Evolutionary conservation across 2,113 vertebrate species (phyloP).

Genomic region (Campylomormyrus numenius): DNA sequence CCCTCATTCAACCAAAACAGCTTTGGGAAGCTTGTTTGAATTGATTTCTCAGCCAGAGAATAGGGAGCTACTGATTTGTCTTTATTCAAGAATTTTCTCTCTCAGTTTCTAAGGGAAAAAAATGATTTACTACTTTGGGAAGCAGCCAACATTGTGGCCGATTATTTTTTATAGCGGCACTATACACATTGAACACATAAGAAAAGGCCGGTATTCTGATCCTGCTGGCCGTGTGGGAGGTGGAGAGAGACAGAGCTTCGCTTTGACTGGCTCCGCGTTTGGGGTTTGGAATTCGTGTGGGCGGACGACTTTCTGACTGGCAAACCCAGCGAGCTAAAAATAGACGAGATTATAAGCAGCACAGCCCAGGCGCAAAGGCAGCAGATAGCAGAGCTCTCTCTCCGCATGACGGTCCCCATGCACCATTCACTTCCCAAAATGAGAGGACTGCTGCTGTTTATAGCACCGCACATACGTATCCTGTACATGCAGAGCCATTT

Average conservation of each 20-base stretch:
- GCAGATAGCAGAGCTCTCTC: too few species aligned
- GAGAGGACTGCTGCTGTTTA: not conserved
- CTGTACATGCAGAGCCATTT: not conserved
- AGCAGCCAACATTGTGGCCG: not conserved
- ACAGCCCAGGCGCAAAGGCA: not conserved
- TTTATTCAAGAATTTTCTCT: not conserved
- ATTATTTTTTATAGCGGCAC: not conserved
- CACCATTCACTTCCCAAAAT: not conserved
- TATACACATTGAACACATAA: not conserved
- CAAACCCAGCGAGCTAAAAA: constrained; percentile 15
- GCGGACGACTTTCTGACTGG: not conserved
- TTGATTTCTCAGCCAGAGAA: not conserved
- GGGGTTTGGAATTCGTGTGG: constrained; percentile 36
- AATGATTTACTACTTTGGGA: not conserved
- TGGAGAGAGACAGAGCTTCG: not conserved
- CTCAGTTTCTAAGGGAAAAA: not conserved
- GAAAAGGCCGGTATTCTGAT: not conserved
- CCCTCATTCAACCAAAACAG: not conserved
- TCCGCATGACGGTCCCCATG: too few species aligned
- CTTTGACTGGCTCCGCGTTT: not conserved
- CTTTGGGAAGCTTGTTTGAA: not conserved
- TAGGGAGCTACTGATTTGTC: not conserved
- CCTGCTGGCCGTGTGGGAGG: not conserved
- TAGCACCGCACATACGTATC: not conserved
- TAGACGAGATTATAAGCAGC: constrained; percentile 7